Base-by-base conservation (phyloP, 2,797 vertebrate genomes). In the Smutsia temminckii region DNA sequence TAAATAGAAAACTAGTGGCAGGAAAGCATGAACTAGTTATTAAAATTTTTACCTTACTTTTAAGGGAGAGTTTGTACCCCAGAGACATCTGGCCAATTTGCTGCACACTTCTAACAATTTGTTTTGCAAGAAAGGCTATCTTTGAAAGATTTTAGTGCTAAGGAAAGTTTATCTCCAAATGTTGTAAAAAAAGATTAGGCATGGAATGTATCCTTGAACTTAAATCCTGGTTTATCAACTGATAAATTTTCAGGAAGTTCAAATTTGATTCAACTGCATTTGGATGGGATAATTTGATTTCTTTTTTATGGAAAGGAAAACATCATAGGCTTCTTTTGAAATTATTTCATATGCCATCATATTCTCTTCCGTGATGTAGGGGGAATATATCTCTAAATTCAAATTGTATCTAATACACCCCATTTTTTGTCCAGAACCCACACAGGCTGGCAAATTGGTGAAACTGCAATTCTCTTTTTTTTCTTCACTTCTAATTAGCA, bases 101-200 rank as follows among this genome's bases (percentile, higher is more conserved):
- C 49, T 51, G 55, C 55, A 80, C 78, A 77, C 85, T 85, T 91
- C 88, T 49, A 96, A 91, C 91, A 95, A 96, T 95, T 94, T 91
- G 85, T 95, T 96, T 96, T 93, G 77, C 79, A 74, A 86, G 75
- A 81, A 90, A 92, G 57, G 8, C 95, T 95, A 49, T 85, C 92
- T 97, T 78, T 91, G 94, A 91, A 93, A 86, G 84, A 95, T 87
- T 94, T 96, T 88, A 85, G 63, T 85, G 91, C 91, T 89, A 89
- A 94, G 49, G 89, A 93, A 93, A 96, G 93, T 93, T 96, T 97
- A 95, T 97, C 94, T 95, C 61, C 40, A 57, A 85, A 92, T 89
- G 96, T 96, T 97, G 91, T 98, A 96, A 96, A 96, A 96, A 92
- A 96, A 93, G 95, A 96, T 95, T 97, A 97, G 93, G 34, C 14